These are phyloP conservation scores for Mizuhopecten yessoensis DNA, from an alignment of 1,140 invertebrate genomes.

Conservation along the genomic window DNA sequence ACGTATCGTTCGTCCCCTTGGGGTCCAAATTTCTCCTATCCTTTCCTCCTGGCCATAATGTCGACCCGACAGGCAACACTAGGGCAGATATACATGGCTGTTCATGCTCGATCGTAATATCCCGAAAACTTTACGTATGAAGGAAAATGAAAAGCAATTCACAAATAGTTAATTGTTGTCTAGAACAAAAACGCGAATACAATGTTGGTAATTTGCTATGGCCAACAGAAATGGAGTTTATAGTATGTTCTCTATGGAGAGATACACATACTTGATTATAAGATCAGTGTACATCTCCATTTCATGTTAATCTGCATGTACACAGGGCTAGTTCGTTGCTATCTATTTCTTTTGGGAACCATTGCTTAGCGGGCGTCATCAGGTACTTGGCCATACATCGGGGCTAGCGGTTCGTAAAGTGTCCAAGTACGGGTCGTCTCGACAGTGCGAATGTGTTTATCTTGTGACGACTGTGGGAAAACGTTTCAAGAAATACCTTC, in stretches of 20 bases:
- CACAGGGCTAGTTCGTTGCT: not conserved
- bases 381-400: conserved; percentile 1
- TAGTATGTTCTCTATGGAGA: not conserved
- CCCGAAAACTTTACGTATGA: not conserved
- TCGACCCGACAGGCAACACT: not conserved
- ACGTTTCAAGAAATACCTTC: not conserved
- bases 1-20: not conserved
- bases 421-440: not conserved
- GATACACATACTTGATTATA: not conserved
- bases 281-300: not conserved
- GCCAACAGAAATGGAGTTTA: not conserved
- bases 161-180: conserved; percentile 17
- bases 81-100: not conserved
- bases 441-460: conserved; percentile 4
- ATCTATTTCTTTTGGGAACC: not conserved
- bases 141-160: conserved; percentile 16
- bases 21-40: not conserved
- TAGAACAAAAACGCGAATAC: not conserved
- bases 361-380: not conserved
- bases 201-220: not conserved
- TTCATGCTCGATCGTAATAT: conserved; percentile 1
- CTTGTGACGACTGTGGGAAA: not conserved
- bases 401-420: not conserved
- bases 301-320: not conserved
- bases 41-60: not conserved